A percentile compares a stretch with the other conserved stretches of the same genome.
Conservation (phyloP, 2,113 vertebrate species). For the Phocoena sinus region DNA sequence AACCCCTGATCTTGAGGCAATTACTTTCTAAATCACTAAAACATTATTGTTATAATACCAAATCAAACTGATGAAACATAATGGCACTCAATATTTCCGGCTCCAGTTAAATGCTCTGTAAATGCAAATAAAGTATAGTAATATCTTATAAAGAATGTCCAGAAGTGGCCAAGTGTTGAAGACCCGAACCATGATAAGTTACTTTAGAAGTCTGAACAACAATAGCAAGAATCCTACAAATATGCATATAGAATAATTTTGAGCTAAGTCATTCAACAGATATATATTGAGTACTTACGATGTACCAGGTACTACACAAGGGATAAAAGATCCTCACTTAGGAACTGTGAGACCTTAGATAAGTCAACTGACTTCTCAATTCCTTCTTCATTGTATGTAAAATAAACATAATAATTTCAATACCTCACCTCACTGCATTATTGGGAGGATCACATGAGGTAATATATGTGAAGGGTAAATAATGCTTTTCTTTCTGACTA, state of each 20-base stretch:
- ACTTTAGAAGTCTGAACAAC: neutral
- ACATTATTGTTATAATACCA: slow-evolving; percentile 21
- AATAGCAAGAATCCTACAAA: neutral
- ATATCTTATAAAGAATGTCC: slow-evolving; percentile 11
- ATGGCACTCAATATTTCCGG: neutral
- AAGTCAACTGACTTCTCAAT: neutral
- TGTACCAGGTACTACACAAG: neutral
- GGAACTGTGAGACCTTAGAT: neutral
- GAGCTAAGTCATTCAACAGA: neutral
- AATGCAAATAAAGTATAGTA: neutral
- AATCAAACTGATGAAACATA: slow-evolving; percentile 45
- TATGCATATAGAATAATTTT: neutral
- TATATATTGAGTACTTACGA: neutral
- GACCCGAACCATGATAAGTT: neutral
- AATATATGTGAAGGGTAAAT: neutral
- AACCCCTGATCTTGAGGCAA: slow-evolving; percentile 8
- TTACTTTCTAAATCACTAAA: slow-evolving; percentile 47
- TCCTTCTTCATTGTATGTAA: neutral
- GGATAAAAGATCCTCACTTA: neutral
- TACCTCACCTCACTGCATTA: neutral
- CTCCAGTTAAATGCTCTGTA: slow-evolving; percentile 2
- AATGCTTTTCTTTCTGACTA: neutral
- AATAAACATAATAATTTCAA: neutral
- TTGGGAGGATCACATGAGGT: neutral
- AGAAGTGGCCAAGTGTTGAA: neutral